Evolutionary conservation across 2,113 vertebrate genomes (phyloP).

Genomic region (Urocolius indicus): DNA sequence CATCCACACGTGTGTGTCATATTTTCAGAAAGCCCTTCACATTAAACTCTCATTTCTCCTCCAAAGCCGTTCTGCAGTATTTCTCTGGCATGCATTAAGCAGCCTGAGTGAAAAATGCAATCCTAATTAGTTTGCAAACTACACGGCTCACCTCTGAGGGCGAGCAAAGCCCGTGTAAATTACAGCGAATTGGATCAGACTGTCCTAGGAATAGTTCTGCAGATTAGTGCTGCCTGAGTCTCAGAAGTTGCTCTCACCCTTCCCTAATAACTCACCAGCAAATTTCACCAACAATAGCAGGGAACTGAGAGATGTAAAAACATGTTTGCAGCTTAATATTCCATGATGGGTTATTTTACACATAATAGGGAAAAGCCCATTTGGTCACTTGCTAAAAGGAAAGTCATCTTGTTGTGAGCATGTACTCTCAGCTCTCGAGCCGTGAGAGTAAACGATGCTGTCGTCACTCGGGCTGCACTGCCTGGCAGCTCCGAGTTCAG

Average conservation of each 20-base stretch:
- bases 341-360: not conserved
- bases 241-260: not conserved
- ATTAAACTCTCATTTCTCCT: not conserved
- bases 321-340: not conserved
- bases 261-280: not conserved
- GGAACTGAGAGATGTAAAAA: not conserved
- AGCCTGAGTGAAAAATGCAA: not conserved
- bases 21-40: not conserved
- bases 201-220: not conserved
- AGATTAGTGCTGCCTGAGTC: not conserved
- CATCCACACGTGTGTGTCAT: not conserved
- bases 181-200: not conserved
- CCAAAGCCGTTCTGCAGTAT: not conserved
- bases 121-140: slow-evolving; percentile 22
- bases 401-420: not conserved
- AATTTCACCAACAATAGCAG: not conserved
- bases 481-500: not conserved
- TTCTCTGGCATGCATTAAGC: not conserved
- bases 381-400: not conserved
- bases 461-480: not conserved
- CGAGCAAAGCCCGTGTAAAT: not conserved
- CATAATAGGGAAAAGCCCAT: not conserved
- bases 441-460: not conserved
- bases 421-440: not conserved
- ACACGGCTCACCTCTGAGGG: not conserved